phyloP scores from a whole-genome alignment of 1,140 invertebrate species.

The Nephotettix cincticeps region DNA sequence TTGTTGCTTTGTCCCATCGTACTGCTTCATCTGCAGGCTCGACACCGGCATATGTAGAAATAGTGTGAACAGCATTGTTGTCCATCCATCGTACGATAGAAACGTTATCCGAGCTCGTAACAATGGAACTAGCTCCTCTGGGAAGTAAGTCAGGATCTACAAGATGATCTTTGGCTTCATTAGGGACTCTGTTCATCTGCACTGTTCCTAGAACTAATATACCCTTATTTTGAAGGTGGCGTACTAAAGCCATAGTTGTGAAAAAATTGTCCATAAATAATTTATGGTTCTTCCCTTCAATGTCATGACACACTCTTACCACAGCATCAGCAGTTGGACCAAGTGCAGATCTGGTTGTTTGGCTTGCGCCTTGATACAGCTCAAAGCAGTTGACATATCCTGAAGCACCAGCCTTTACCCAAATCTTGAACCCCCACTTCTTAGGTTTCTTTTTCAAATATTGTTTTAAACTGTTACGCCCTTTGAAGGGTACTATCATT shows the following conservation, averaged over 20 bases:
- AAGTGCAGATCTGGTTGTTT: slow-evolving; percentile 37
- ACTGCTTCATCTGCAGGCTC: neutral
- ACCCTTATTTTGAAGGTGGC: slow-evolving; percentile 8
- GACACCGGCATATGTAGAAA: neutral
- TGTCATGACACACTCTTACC: slow-evolving; percentile 36
- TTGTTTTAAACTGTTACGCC: slow-evolving; percentile 37
- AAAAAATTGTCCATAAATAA: slow-evolving; percentile 48
- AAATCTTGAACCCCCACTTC: slow-evolving; percentile 45
- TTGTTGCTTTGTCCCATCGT: neutral
- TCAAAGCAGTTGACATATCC: slow-evolving; percentile 44
- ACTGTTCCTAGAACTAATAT: slow-evolving; percentile 31
- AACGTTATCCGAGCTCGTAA: slow-evolving; percentile 25
- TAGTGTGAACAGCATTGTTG: neutral
- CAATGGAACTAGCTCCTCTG: slow-evolving; percentile 24
- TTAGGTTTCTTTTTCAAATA: slow-evolving; percentile 44
- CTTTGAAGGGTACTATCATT: slow-evolving; percentile 44
- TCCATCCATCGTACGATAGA: slow-evolving; percentile 29
- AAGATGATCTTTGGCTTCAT: neutral
- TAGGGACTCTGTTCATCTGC: slow-evolving; percentile 27
- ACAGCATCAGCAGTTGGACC: slow-evolving; percentile 44
- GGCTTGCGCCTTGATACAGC: slow-evolving; percentile 42
- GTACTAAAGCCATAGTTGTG: slow-evolving; percentile 24
- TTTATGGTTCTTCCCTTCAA: slow-evolving; percentile 43
- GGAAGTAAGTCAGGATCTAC: slow-evolving; percentile 14
- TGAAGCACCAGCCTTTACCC: slow-evolving; percentile 37